Evolutionary conservation across 2,888 invertebrate species (phyloP), one percentile per base, ranked within the genome.

Genomic region (Acholoe squamosa): DNA sequence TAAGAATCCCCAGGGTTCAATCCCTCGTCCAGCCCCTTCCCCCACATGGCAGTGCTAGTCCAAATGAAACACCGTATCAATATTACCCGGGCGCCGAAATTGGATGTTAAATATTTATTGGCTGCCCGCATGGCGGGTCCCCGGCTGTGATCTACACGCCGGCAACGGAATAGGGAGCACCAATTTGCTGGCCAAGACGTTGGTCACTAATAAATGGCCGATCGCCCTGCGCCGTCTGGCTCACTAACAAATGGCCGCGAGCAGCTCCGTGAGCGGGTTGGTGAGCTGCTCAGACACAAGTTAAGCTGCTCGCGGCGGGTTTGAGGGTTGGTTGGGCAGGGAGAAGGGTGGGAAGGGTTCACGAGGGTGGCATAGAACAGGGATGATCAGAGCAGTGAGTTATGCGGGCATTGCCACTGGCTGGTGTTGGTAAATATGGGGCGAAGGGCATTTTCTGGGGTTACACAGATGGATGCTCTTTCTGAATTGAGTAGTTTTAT

Each of bases 91-190:
- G 43, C 25, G 80, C 80, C 43, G 80, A 80, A 80, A 80, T 80
- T 80, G 80, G 80, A 80, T 80, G 80, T 80, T 80, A 80, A 80
- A 80, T 80, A 80, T 80, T 80, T 80, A 80, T 80, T 43, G 80
- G 80, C 34, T 19, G 34, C 22, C 16, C 43, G 33, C 33, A 16
- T 16, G 80, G 80, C 80, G 34, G 43, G 76, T 25, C 76, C n/a
- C 76, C 76, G 28, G 25, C 76, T 25, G 80, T 80, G 80, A 80
- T 80, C 16, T 33, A 80, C 43, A 25, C 16, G 12, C 43, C 43
- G 34, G 43, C 14, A 22, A 19, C 80, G 80, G 80, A 43, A 33
- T 34, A 80, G 80, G 22, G 22, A 19, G 16, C 34, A 34, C 80
- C 80, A 80, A 80, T 80, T 80, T 80, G 80, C 34, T 19, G 34